Conservation (phyloP, 2,113 vertebrate species). For the Pituophis catenifer region DNA sequence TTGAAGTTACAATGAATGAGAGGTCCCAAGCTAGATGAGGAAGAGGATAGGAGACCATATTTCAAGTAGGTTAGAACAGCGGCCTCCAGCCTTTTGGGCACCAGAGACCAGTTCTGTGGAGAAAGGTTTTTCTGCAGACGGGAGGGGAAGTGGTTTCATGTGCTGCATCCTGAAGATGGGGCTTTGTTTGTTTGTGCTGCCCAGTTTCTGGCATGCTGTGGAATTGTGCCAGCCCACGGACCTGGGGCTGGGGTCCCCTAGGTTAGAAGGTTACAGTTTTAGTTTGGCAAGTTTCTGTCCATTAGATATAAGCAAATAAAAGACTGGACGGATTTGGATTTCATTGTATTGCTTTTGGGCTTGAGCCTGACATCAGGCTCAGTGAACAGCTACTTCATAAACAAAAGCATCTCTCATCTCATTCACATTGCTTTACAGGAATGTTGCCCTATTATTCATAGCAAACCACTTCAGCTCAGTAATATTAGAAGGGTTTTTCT, state of each 20-base stretch:
- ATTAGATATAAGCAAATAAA: neutral
- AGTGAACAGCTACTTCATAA: neutral
- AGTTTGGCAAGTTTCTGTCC: neutral
- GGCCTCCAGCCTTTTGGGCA: too few species aligned
- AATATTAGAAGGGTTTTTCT: neutral
- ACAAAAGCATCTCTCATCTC: neutral
- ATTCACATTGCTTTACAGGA: neutral
- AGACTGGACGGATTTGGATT: neutral
- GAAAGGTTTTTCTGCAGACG: too few species aligned
- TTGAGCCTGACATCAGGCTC: neutral
- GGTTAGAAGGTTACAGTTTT: neutral
- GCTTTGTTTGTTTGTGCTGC: too few species aligned
- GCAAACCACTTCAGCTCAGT: neutral
- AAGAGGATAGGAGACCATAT: neutral
- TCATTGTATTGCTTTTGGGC: neutral
- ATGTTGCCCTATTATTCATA: neutral
- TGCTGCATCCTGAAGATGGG: too few species aligned
- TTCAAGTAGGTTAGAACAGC: neutral
- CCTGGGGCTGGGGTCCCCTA: too few species aligned
- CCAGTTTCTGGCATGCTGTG: too few species aligned
- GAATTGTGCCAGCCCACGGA: too few species aligned
- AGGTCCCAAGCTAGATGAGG: neutral
- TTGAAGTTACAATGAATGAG: neutral
- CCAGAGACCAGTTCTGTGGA: too few species aligned
- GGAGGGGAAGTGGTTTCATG: too few species aligned